Evolutionary conservation across 1,140 invertebrate genomes (phyloP).

Genomic region (Arion vulgaris): DNA sequence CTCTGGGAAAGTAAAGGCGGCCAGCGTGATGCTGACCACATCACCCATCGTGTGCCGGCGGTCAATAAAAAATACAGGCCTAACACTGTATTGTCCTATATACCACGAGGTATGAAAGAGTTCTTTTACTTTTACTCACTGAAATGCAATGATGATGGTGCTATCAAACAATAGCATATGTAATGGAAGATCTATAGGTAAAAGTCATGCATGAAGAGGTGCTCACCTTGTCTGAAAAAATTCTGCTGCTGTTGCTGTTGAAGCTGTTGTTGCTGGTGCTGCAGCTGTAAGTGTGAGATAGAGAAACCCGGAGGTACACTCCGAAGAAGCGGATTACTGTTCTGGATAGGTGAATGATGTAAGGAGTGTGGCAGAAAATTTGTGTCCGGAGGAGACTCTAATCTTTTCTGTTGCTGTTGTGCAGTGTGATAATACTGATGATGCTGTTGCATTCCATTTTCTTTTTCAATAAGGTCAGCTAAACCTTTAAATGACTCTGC

Average conservation of each 20-base stretch:
- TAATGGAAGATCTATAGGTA: too few relatives aligned
- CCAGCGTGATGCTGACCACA: too few relatives aligned
- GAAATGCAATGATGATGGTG: too few relatives aligned
- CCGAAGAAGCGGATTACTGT: slow-evolving; percentile 32
- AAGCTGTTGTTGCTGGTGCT: slow-evolving; percentile 60
- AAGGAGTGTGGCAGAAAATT: slow-evolving; percentile 14
- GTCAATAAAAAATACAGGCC: too few relatives aligned
- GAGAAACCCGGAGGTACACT: slow-evolving; percentile 62
- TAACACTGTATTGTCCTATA: too few relatives aligned
- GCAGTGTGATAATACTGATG: slow-evolving; percentile 14
- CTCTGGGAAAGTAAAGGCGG: too few relatives aligned
- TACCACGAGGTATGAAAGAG: too few relatives aligned
- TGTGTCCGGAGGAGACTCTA: slow-evolving; percentile 7
- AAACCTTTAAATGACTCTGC: slow-evolving; percentile 96
- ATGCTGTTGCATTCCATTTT: slow-evolving; percentile 50
- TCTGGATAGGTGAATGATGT: slow-evolving; percentile 22
- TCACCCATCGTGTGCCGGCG: too few relatives aligned
- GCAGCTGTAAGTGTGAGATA: slow-evolving; percentile 55
- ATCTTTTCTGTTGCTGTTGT: slow-evolving; percentile 4
- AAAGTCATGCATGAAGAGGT: too few relatives aligned
- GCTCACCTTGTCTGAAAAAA: slow-evolving; percentile 54
- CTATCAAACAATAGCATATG: too few relatives aligned
- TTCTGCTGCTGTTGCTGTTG: slow-evolving; percentile 38
- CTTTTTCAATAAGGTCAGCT: slow-evolving; percentile 93
- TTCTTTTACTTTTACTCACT: too few relatives aligned